These are phyloP conservation scores for Melinaea menophilus DNA, from an alignment of 2,888 invertebrate genomes.

Conservation along the genomic window DNA sequence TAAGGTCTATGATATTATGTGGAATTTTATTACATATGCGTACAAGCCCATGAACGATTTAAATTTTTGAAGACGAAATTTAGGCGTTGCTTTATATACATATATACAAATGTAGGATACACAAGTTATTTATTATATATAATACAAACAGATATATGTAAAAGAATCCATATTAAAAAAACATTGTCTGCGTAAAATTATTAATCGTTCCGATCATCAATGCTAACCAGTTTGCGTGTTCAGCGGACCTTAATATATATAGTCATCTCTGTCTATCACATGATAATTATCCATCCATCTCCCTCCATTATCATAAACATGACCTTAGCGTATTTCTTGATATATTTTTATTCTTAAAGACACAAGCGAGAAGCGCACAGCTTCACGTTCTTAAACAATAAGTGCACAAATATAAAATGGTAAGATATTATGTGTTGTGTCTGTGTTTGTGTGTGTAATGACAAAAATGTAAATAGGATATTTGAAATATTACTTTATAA, in stretches of 20 bases:
- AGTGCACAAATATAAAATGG: constrained; percentile 24
- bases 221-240: constrained; percentile 55
- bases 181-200: constrained; percentile 10
- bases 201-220: constrained; percentile 47
- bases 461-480: background rate
- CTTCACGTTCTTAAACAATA: constrained; percentile 1
- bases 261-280: constrained; percentile 37
- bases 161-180: background rate
- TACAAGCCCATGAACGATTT: too few relatives aligned
- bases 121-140: too few relatives aligned
- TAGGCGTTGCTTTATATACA: too few relatives aligned
- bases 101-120: too few relatives aligned
- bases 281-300: constrained; percentile 35
- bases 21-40: too few relatives aligned
- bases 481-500: background rate
- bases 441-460: constrained; percentile 18
- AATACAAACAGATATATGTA: too few relatives aligned
- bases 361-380: constrained; percentile 42
- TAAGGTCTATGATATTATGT: too few relatives aligned
- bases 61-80: too few relatives aligned
- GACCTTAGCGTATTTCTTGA: constrained; percentile 52
- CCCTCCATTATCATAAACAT: constrained; percentile 60
- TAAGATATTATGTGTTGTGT: constrained; percentile 27
- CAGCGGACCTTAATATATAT: constrained; percentile 40
- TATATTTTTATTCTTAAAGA: constrained; percentile 52